Conservation (phyloP, 2,113 vertebrate genomes). For the Coturnix japonica region DNA sequence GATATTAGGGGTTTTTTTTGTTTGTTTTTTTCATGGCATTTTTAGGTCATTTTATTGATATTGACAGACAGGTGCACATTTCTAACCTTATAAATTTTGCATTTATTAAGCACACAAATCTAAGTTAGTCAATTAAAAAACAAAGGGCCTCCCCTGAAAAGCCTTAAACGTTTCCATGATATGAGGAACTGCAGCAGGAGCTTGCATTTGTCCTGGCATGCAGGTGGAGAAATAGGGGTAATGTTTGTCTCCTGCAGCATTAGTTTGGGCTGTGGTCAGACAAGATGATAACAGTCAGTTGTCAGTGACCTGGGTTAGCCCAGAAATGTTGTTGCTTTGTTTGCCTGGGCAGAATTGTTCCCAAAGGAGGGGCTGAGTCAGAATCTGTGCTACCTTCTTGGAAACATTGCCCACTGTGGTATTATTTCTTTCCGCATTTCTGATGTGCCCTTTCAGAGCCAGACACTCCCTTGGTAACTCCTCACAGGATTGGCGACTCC, state of each 20-base stretch:
- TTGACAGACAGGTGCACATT: not conserved
- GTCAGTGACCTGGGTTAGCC: rapidly evolving
- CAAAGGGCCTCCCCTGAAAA: not conserved
- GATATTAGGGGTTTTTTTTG: not conserved
- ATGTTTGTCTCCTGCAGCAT: not conserved
- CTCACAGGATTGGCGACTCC: not conserved
- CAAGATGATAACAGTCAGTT: not conserved
- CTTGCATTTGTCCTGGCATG: not conserved
- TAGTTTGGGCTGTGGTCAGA: not conserved
- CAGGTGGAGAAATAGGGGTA: not conserved
- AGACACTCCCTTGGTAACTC: not conserved
- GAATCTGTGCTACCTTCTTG: rapidly evolving
- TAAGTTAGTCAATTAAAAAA: not conserved
- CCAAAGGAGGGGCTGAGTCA: rapidly evolving
- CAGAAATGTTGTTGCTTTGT: not conserved
- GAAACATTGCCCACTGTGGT: not conserved
- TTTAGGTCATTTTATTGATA: not conserved
- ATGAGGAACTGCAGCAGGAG: not conserved
- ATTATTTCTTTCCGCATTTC: rapidly evolving
- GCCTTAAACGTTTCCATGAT: not conserved
- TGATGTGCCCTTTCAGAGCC: rapidly evolving
- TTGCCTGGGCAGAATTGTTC: rapidly evolving
- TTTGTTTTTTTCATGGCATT: not conserved
- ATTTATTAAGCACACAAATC: not conserved
- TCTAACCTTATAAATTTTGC: not conserved